Percentiles rank a stretch among this genome's conserved stretches.
phyloP scores from a whole-genome alignment of 2,888 invertebrate genomes.

The Drosophila picticornis region DNA sequence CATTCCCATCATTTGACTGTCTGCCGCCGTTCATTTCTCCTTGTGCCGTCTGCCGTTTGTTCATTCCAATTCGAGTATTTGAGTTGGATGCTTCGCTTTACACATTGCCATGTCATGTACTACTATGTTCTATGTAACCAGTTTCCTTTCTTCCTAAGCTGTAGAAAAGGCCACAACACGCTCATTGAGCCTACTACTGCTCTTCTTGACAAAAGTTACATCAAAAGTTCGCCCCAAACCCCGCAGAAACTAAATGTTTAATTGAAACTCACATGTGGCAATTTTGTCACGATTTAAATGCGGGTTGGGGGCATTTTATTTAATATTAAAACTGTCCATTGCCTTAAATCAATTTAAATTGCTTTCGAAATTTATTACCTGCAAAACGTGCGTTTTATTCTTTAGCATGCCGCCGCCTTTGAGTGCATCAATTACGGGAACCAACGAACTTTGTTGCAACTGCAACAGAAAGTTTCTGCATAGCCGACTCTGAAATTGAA shows the following conservation, averaged over 20 bases:
- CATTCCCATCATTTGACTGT: conserved; percentile 1
- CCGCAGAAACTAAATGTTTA: conserved; percentile 53
- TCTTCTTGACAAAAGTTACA: conserved; percentile 27
- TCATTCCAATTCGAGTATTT: conserved; percentile 45
- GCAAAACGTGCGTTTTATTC: conserved; percentile 49
- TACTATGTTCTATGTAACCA: conserved; percentile 2
- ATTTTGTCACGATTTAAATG: conserved; percentile 18
- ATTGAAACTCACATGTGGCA: conserved; percentile 48
- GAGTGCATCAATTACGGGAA: conserved; percentile 73
- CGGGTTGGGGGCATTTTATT: conserved; percentile 3
- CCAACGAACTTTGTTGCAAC: conserved; percentile 58
- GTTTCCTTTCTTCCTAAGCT: neutral
- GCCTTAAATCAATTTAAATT: conserved; percentile 70
- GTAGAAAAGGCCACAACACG: conserved; percentile 25
- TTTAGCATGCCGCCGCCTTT: conserved; percentile 41
- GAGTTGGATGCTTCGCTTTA: conserved; percentile 26
- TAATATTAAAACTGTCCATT: conserved; percentile 40
- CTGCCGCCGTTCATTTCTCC: neutral
- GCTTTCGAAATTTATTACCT: conserved; percentile 69
- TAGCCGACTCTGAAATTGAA: conserved; percentile 40
- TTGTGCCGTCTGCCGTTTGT: conserved; percentile 36
- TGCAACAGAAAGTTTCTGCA: conserved; percentile 54
- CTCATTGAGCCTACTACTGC: conserved; percentile 19
- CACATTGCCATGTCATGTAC: conserved; percentile 17
- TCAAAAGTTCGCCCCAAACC: conserved; percentile 3